A percentile compares a stretch with the other conserved stretches of the same genome.
Conservation (phyloP, 2,888 invertebrate genomes). For the Sericinus montela region DNA sequence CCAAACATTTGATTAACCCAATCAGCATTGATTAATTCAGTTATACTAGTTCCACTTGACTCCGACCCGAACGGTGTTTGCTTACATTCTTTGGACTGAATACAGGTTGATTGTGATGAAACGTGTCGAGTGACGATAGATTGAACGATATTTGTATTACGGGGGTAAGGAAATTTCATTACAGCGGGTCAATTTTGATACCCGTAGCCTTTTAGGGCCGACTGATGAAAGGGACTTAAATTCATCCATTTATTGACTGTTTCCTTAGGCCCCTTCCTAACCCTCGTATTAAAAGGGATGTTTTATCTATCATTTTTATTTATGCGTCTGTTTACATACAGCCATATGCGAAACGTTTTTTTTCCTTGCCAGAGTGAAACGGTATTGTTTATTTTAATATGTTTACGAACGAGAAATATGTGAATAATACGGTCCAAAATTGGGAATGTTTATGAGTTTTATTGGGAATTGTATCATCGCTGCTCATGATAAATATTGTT, state of each 20-base stretch:
- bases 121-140: constrained; percentile 24
- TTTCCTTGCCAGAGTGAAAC: not conserved
- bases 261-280: not conserved
- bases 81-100: constrained; percentile 31
- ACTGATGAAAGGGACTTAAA: constrained; percentile 29
- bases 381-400: not conserved
- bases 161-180: constrained; percentile 44
- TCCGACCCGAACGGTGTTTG: constrained; percentile 31
- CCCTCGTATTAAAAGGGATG: constrained; percentile 1
- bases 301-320: constrained; percentile 10
- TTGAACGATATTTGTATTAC: not conserved
- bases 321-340: not conserved
- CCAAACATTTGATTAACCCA: constrained; percentile 15
- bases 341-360: constrained; percentile 4
- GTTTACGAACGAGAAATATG: not conserved
- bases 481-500: too few relatives aligned
- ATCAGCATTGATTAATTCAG: constrained; percentile 36
- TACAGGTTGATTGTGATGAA: constrained; percentile 28
- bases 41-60: constrained; percentile 38
- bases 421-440: too few relatives aligned
- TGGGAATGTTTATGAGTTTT: too few relatives aligned
- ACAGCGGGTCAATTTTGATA: constrained; percentile 44
- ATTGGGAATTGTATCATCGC: too few relatives aligned
- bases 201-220: constrained; percentile 34
- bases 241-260: constrained; percentile 8